Evolutionary conservation across 2,888 invertebrate species (phyloP).

Genomic region (Nemoura dubitans): DNA sequence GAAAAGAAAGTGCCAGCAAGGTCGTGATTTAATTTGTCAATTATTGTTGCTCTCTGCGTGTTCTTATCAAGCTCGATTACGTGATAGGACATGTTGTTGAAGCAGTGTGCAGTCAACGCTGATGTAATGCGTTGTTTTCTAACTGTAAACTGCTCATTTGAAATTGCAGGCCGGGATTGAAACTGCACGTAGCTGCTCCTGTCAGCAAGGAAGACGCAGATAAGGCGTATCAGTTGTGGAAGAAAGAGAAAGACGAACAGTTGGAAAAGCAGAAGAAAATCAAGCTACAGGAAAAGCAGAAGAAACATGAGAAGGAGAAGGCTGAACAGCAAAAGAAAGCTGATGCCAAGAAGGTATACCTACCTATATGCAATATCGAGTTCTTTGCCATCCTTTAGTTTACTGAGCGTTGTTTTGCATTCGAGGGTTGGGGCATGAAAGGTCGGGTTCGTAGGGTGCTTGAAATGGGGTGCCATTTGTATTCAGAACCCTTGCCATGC

Average conservation of each 20-base stretch:
- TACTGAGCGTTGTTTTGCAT: too few species aligned
- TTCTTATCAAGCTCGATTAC: background rate
- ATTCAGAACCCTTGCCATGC: too few species aligned
- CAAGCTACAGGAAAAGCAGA: slow-evolving; percentile 32
- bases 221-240: slow-evolving; percentile 45
- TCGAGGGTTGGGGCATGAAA: too few species aligned
- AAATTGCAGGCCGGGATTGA: background rate
- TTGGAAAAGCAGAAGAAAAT: slow-evolving; percentile 37
- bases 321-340: slow-evolving; percentile 42
- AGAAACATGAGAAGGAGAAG: slow-evolving; percentile 22
- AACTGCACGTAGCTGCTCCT: background rate
- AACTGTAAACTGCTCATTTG: too few species aligned
- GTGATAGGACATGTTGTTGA: background rate
- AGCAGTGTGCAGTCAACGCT: background rate
- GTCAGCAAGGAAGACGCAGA: slow-evolving; percentile 41
- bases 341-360: slow-evolving; percentile 24
- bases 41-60: background rate
- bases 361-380: too few species aligned
- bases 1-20: slow-evolving; percentile 32
- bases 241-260: slow-evolving; percentile 45
- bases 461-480: too few species aligned
- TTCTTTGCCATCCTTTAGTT: too few species aligned
- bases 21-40: slow-evolving; percentile 19
- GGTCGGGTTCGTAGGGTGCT: too few species aligned
- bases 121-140: background rate